A percentile compares a stretch with the other conserved stretches of the same genome.
phyloP scores from a whole-genome alignment of 2,797 vertebrate species.

The Sebastes nivosus region DNA sequence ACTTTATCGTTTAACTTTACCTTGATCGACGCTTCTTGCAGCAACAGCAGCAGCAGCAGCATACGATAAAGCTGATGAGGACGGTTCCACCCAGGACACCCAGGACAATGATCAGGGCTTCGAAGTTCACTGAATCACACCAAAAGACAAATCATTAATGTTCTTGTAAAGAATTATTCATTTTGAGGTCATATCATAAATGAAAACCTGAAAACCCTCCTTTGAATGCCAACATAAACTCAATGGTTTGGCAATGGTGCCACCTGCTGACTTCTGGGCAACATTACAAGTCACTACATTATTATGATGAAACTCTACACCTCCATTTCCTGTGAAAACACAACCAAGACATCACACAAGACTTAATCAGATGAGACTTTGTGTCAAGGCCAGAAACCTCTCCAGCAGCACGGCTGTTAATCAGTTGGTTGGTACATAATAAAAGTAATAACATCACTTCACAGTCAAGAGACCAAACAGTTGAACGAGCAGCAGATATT shows the following conservation, averaged over 20 bases:
- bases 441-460: too few species aligned
- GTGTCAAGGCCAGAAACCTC: neutral
- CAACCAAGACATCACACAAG: neutral
- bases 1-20: conserved; percentile 64
- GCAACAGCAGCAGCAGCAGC: conserved; percentile 88
- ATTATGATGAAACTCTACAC: neutral
- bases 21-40: conserved; percentile 75
- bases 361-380: neutral
- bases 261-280: conserved; percentile 52
- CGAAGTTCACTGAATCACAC: conserved; percentile 87
- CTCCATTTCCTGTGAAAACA: conserved; percentile 36
- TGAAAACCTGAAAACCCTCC: neutral
- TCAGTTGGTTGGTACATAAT: too few species aligned
- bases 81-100: conserved; percentile 82
- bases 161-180: neutral
- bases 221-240: neutral
- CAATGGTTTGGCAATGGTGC: conserved; percentile 17
- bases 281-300: neutral
- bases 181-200: neutral
- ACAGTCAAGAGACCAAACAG: too few species aligned
- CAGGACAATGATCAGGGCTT: conserved; percentile 87
- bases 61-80: conserved; percentile 76
- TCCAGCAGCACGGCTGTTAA: neutral
- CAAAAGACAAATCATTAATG: neutral
- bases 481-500: too few species aligned